Percentiles rank a stretch among this genome's conserved stretches.
These are phyloP conservation scores for Sebastolobus alascanus DNA, from an alignment of 2,797 vertebrate species.

Conservation along the genomic window DNA sequence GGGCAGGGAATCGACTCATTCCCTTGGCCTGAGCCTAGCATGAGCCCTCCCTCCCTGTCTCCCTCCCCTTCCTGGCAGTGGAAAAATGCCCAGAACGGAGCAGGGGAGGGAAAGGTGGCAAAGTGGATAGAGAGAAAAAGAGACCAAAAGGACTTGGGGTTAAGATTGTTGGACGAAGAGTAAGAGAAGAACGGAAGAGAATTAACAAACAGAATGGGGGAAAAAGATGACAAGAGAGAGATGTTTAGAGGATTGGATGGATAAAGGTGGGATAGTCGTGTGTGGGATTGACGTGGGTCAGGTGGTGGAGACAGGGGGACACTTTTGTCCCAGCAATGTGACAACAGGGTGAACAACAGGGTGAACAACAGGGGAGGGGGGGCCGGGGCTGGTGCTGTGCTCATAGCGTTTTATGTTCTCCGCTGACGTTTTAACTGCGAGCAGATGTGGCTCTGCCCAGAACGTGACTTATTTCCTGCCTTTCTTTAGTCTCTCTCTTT, in stretches of 20 bases:
- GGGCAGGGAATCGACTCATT: conserved; percentile 56
- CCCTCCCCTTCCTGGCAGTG: conserved; percentile 36
- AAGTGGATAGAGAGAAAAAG: conserved; percentile 20
- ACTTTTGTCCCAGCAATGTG: conserved; percentile 48
- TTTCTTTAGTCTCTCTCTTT: conserved; percentile 51
- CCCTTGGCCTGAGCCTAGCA: conserved; percentile 38
- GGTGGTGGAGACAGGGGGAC: conserved; percentile 48
- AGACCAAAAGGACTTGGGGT: background rate
- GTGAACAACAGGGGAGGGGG: conserved; percentile 33
- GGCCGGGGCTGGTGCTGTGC: conserved; percentile 48
- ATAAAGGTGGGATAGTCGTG: background rate
- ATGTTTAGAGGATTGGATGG: background rate
- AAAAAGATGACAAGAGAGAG: background rate
- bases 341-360: conserved; percentile 35
- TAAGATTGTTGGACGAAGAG: background rate
- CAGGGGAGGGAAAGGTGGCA: conserved; percentile 15
- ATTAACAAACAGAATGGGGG: background rate
- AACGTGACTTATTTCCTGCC: conserved; percentile 72
- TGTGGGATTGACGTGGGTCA: conserved; percentile 27
- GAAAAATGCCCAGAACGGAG: conserved; percentile 55
- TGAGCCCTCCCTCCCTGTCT: conserved; percentile 42
- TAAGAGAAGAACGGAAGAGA: background rate
- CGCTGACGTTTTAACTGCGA: conserved; percentile 77
- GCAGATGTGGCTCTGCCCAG: conserved; percentile 79
- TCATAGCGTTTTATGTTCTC: conserved; percentile 69